Base-by-base conservation (phyloP, 2,888 invertebrate species). In the Eupithecia subfuscata region DNA sequence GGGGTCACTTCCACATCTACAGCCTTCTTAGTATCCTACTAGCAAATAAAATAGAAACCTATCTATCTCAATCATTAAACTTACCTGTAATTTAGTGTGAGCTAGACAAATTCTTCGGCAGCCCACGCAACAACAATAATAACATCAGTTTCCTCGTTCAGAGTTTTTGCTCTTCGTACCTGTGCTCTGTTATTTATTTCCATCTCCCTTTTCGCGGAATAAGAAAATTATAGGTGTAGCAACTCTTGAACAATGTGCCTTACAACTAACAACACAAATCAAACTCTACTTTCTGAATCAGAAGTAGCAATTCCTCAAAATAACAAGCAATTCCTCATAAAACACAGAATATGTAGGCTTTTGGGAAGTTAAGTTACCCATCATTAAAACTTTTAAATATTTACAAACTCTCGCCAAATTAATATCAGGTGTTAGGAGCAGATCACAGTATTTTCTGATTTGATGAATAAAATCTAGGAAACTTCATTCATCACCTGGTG, bases 151-250 rank as follows among this genome's bases (percentile, higher is more conserved):
- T 75, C 76, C 76, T 73, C 69, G 74, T 75, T 78, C 71, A 52
- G 77, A 83, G 82, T 81, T 80, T 80, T 81, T 81, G 78, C 75
- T 79, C 70, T 75, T 74, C 65, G 78, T 76, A 81, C 78, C 74
- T 81, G 84, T 64, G 63, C 64, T 64, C 86, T 83, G 82, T 83
- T 85, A 89, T 88, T 86, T 87, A 86, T 86, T 85, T 85, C 84
- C 85, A 84, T 82, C 84, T 82, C 83, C 78, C 52, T n/a, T 60
- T 48, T 25, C 72, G 16, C 8, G 67, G 82, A 77, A 72, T 74
- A 77, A 72, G 63, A 68, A 67, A 67, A 25, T 43, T 69, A 3
- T 52, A 70, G 37, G 30, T 64, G 34, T 18, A 64, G 52, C 52
- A 22, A 11, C 52, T 5, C 22, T 56, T 11, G n/a, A 56, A n/a